These are phyloP conservation scores for Buphagus erythrorhynchus DNA, from an alignment of 2,797 vertebrate species.

Conservation along the genomic window DNA sequence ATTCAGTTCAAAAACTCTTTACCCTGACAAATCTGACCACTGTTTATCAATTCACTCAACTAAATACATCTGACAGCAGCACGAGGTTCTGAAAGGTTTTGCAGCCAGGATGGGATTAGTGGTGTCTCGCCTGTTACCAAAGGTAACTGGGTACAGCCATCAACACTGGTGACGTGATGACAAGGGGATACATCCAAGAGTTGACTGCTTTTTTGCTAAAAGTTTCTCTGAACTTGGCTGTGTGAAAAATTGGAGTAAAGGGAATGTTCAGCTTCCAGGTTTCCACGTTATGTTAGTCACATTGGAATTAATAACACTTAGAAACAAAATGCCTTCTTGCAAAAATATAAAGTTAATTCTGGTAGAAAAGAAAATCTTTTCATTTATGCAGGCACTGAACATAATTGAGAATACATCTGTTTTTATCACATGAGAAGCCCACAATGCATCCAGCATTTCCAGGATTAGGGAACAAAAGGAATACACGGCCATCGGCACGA, in stretches of 20 bases:
- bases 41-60: neutral
- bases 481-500: accelerated
- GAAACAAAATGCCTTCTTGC: neutral
- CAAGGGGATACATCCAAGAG: neutral
- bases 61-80: neutral
- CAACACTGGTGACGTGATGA: neutral
- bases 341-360: neutral
- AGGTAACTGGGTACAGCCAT: neutral
- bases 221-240: neutral
- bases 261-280: neutral
- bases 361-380: neutral
- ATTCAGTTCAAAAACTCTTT: neutral
- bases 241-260: conserved; percentile 6
- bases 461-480: neutral
- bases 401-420: neutral
- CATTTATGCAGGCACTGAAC: neutral
- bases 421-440: neutral
- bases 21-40: neutral
- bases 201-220: neutral
- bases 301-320: neutral
- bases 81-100: neutral
- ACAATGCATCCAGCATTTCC: neutral
- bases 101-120: neutral
- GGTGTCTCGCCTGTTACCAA: conserved; percentile 12
- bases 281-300: conserved; percentile 45